Evolutionary conservation across 2,113 vertebrate genomes (phyloP).

Genomic region (Ardeotis arabs): DNA sequence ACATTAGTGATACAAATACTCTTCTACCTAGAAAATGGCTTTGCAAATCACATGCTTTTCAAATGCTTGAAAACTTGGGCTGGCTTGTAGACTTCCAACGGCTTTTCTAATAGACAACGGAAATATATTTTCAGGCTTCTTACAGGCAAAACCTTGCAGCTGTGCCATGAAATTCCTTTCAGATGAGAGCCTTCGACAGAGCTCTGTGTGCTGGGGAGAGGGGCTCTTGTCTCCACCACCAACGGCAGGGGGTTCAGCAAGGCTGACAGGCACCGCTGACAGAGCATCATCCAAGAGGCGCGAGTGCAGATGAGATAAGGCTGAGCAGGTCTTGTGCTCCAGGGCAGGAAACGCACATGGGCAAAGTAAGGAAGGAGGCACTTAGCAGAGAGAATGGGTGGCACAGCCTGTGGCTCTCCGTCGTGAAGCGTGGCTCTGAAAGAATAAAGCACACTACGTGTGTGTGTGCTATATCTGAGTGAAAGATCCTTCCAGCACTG

Average conservation of each 20-base stretch:
- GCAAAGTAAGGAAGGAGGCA: background rate
- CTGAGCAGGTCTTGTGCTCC: background rate
- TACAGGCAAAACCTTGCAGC: background rate
- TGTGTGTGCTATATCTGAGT: background rate
- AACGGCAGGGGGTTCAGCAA: accelerated
- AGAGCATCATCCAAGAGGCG: background rate
- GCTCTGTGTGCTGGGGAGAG: background rate
- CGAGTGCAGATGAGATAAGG: background rate
- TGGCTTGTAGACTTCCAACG: background rate
- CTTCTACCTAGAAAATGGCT: background rate
- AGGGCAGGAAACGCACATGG: background rate
- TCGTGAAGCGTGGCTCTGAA: background rate
- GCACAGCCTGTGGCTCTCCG: background rate
- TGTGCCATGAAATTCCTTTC: background rate
- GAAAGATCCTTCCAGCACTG: background rate
- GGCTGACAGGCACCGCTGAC: accelerated
- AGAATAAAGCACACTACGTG: background rate
- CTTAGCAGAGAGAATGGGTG: background rate
- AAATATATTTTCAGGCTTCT: background rate
- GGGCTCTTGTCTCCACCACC: background rate
- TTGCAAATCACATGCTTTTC: background rate
- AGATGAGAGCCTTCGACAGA: background rate
- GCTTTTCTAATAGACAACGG: background rate
- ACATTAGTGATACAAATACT: background rate
- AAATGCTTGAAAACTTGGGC: background rate